Conservation (phyloP, 2,113 vertebrate species). For the Lonchura striata region DNA sequence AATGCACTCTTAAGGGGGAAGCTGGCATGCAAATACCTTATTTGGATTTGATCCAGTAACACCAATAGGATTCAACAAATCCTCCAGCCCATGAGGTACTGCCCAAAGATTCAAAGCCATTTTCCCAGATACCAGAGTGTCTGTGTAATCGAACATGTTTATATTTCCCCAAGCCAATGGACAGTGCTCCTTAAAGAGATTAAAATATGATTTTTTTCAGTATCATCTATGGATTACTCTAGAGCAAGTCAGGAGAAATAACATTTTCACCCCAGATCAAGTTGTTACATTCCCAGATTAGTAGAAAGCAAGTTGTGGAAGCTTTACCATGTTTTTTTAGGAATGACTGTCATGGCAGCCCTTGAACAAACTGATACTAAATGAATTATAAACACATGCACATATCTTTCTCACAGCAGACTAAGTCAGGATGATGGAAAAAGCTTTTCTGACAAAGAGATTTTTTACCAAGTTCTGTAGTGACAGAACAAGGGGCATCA, state of each 20-base stretch:
- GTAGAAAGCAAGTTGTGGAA: background rate
- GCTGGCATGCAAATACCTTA: slow-evolving; percentile 77
- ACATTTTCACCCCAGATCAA: background rate
- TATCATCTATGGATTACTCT: background rate
- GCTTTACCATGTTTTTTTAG: background rate
- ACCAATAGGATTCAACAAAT: slow-evolving; percentile 94
- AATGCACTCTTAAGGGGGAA: background rate
- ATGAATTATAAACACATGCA: background rate
- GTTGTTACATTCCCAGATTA: background rate
- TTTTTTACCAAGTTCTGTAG: background rate
- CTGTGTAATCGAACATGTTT: slow-evolving; percentile 97
- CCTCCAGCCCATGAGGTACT: slow-evolving; percentile 96
- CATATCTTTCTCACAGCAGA: background rate
- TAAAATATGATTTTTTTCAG: slow-evolving; percentile 31
- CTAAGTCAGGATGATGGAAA: background rate
- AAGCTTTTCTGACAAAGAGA: background rate
- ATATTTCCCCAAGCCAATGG: slow-evolving; percentile 97
- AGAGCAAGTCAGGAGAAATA: background rate
- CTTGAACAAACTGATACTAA: background rate
- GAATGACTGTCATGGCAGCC: background rate
- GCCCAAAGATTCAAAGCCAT: slow-evolving; percentile 99
- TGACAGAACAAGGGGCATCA: background rate
- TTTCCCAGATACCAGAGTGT: slow-evolving; percentile 95
- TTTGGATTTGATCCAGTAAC: slow-evolving; percentile 98
- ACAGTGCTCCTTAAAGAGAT: slow-evolving; percentile 89